Base-by-base conservation (phyloP, 2,797 vertebrate species). In the Cuniculus paca region DNA sequence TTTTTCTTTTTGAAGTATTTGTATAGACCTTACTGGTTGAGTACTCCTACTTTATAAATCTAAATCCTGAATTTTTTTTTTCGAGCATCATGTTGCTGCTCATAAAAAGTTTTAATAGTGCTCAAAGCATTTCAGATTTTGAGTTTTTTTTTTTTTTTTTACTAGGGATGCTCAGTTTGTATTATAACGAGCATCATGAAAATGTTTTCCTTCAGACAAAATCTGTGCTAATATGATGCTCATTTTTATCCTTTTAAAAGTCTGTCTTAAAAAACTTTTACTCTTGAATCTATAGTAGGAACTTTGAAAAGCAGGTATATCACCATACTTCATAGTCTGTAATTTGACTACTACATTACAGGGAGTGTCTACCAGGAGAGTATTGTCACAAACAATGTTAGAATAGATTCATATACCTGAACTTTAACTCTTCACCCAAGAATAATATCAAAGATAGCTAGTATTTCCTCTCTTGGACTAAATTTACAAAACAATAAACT, bases 391-490 rank as follows among this genome's bases (percentile, higher is more conserved):
- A 93, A 9, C n/a, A 79, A 54, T 58, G 63, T 74, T n/a, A 83
- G 70, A n/a, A 95, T 52, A 68, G 28, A 85, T 81, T 52, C 90
- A 52, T 54, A 89, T 74, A 48, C 39, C 31, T 28, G 63, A 93
- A 28, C 20, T 94, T 82, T 31, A 88, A 56, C 36, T 10, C 36
- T 74, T 77, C 9, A 91, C 17, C 1, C 42, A 80, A 79, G 45
- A 93, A 60, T 68, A 94, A 72, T 94, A 75, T 93, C 50, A 54
- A 96, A 97, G 81, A 89, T 10, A 78, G 36, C 42, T 56, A 85
- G 8, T 26, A 80, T 77, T 61, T 95, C 48, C 26, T 78, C n/a
- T 72, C 3, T 4, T 78, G 77, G 31, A 52, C 54, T 87, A 72
- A 90, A 82, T 65, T 72, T 48, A 90, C 22, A 97, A 94, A 95